Evolutionary conservation across 2,888 invertebrate species (phyloP).

Genomic region (Flexamia atlantica): DNA sequence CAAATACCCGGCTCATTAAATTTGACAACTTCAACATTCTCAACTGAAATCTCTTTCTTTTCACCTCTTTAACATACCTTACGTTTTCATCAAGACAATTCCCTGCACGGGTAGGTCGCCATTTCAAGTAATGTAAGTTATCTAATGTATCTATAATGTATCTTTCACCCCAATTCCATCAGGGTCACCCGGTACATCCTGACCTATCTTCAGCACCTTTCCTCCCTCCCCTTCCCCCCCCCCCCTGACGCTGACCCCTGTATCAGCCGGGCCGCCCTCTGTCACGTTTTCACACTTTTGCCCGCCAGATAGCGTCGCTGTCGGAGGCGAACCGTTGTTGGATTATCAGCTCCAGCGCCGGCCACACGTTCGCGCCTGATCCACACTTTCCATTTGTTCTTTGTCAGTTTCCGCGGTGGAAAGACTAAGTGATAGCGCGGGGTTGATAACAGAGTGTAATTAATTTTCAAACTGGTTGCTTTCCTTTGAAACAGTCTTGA

Average conservation of each 20-base stretch:
- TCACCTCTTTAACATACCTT: too few relatives aligned
- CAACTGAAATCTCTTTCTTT: too few relatives aligned
- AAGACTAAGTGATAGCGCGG: background rate
- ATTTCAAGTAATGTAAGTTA: too few relatives aligned
- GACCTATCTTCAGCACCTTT: background rate
- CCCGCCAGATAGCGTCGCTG: conserved; percentile 9
- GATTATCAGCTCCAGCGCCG: background rate
- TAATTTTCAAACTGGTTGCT: too few relatives aligned
- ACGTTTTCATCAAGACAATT: too few relatives aligned
- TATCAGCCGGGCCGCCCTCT: background rate
- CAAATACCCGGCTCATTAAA: too few relatives aligned
- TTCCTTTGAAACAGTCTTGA: too few relatives aligned
- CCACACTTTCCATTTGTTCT: conserved; percentile 15
- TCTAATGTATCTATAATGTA: too few relatives aligned
- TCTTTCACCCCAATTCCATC: too few relatives aligned
- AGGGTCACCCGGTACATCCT: background rate
- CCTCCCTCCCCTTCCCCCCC: conserved; percentile 6
- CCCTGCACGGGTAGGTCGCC: too few relatives aligned
- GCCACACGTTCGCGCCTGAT: conserved; percentile 20
- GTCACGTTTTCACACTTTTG: conserved; percentile 45
- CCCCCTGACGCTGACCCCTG: conserved; percentile 6
- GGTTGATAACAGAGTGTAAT: background rate
- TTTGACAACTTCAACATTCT: too few relatives aligned
- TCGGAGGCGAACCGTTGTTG: conserved; percentile 4
- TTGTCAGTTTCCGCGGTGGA: conserved; percentile 6